Evolutionary conservation across 2,113 vertebrate species (phyloP), one percentile per base, ranked within the genome.

Genomic region (Odontesthes bonariensis): DNA sequence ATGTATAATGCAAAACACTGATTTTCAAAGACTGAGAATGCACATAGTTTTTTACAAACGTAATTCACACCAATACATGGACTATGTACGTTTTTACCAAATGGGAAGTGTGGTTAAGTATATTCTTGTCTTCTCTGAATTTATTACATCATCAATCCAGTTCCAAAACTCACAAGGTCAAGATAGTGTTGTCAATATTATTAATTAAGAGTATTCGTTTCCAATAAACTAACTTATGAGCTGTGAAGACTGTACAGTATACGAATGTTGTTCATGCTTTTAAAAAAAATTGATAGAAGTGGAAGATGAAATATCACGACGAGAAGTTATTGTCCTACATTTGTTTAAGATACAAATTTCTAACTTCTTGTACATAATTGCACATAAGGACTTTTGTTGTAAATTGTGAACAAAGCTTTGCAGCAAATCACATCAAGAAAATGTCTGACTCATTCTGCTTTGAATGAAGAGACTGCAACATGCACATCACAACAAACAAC

Each of bases 361-460:
- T 79, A 81, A 76, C 56, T 60, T 81, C 10, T 72, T 91, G 86
- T 86, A 84, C 52, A 85, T 82, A 85, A 64, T n/a, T 79, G 68
- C 82, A 77, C 85, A 83, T 0, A 2, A 62, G 54, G 72, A 69
- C 38, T 62, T 69, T 44, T 69, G 78, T 77, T 83, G 64, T 81
- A 69, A 83, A 74, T 82, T 72, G 82, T 78, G 73, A 87, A 83
- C 78, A 73, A 88, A 81, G 59, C 80, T 87, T 83, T 85, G 78
- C 73, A 70, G 69, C 57, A 80, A 66, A 55, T 86, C 73, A 71
- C 71, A 73, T 61, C 27, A 53, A 76, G 68, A 77, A 69, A 65
- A 69, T 42, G 56, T 80, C 59, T 75, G 86, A 86, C 78, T 86
- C 80, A 71, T 75, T 86, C 22, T 73, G 74, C 58, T 85, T 56